Percentiles rank a stretch among this genome's conserved stretches.
Evolutionary conservation across 2,888 invertebrate species (phyloP).

Genomic region (Girardia tigrina): DNA sequence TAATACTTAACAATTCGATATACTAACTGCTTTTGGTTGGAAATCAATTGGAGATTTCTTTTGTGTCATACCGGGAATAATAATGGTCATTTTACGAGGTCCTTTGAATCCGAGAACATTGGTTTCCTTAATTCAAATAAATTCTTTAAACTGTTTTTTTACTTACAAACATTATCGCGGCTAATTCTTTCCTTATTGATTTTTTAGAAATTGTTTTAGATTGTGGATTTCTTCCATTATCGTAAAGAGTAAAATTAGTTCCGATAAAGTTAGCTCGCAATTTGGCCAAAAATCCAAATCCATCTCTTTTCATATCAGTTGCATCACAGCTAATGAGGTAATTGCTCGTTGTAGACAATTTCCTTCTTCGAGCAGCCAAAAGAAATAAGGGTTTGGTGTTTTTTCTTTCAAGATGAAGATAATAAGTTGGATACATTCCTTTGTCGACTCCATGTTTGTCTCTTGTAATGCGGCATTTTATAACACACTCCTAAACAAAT

Average conservation of each 20-base stretch:
- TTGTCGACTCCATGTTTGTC: conserved; percentile 96
- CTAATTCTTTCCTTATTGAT: conserved; percentile 45
- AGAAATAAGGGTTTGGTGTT: conserved; percentile 70
- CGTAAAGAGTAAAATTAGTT: conserved; percentile 88
- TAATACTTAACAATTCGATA: no score
- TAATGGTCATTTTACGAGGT: conserved; percentile 28
- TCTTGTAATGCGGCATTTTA: conserved; percentile 82
- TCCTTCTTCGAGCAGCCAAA: conserved; percentile 74
- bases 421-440: conserved; percentile 92
- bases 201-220: neutral
- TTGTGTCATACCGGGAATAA: conserved; percentile 20
- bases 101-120: conserved; percentile 31
- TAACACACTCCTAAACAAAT: conserved; percentile 47
- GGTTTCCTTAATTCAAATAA: conserved; percentile 13
- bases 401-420: conserved; percentile 83
- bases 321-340: conserved; percentile 94
- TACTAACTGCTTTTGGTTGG: neutral
- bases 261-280: conserved; percentile 84
- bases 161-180: conserved; percentile 77
- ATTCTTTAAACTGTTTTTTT: neutral
- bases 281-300: conserved; percentile 85
- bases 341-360: conserved; percentile 93
- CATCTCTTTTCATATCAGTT: conserved; percentile 78
- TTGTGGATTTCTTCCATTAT: conserved; percentile 63
- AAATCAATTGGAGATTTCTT: conserved; percentile 13